phyloP scores from a whole-genome alignment of 1,140 invertebrate genomes.

The Agrypnia vestita region DNA sequence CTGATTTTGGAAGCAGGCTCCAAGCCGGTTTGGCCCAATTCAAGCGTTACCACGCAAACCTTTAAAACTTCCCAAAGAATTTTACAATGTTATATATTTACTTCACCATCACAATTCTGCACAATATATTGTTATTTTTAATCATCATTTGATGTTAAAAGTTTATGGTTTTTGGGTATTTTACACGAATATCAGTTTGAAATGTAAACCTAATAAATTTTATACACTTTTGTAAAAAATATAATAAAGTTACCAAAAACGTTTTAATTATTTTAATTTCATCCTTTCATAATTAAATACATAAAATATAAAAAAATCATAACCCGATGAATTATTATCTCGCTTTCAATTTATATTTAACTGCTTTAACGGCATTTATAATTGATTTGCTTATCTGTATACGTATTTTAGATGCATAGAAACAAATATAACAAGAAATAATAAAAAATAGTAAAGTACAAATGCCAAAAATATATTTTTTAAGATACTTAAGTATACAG shows the following conservation, averaged over 20 bases:
- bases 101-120: background rate
- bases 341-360: no score
- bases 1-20: constrained; percentile 79
- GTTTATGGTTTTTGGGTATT: constrained; percentile 8
- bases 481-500: no score
- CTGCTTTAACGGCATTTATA: no score
- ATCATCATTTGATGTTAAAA: background rate
- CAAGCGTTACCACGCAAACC: constrained; percentile 74
- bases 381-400: no score
- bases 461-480: no score
- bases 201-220: constrained; percentile 4
- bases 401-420: no score
- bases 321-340: no score
- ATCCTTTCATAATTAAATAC: no score
- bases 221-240: constrained; percentile 19
- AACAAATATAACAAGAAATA: no score
- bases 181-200: background rate
- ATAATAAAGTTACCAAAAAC: constrained; percentile 19
- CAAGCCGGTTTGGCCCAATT: constrained; percentile 76
- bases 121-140: background rate
- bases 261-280: no score
- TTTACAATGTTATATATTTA: background rate
- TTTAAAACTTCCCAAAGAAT: constrained; percentile 65
- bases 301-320: no score
- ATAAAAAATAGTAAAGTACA: no score